Evolutionary conservation across 1,140 invertebrate species (phyloP), one percentile per base, ranked within the genome.

Genomic region (Pinna nobilis): DNA sequence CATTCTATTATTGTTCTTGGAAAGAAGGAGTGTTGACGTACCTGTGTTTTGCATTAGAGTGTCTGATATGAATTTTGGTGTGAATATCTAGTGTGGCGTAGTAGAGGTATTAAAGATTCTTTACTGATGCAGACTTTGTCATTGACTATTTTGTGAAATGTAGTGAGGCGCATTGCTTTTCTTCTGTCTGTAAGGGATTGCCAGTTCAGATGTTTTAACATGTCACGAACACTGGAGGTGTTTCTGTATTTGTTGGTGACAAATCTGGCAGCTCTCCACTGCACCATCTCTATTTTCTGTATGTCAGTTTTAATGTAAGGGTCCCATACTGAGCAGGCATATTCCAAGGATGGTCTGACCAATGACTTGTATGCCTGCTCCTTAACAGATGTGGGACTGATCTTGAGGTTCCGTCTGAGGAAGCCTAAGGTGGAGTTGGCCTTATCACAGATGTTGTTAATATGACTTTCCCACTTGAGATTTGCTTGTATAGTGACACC

Each of bases 341-440:
- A 69, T 50, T 78, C 49, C 4, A 74, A 18, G 13, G 49, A 35
- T n/a, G 61, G 67, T 53, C 67, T 47, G 18, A 74, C 57, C 9
- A 74, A 32, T 13, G 76, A 51, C 25, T 47, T 74, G 65, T 77
- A 77, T n/a, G 64, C 63, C 11, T 28, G 20, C 7, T 41, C 70
- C 49, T 77, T 73, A 13, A 73, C 37, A 9, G 25, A 20, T 35
- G 6, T 50, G 1, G 65, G 61, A 18, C n/a, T 13, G 5, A 70
- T 51, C 6, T 74, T 28, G 18, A 74, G 49, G 57, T 70, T 69
- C 0, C 39, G 13, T 47, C 51, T 18, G 13, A 44, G 67, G 35
- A 70, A 70, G 20, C 33, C 66, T 15, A 44, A 35, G 20, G 41
- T 64, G 30, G 41, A n/a, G 32, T 60, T 64, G 18, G 57, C 59